Evolutionary conservation across 2,888 invertebrate genomes (phyloP).

Genomic region (Orchesella flavescens): DNA sequence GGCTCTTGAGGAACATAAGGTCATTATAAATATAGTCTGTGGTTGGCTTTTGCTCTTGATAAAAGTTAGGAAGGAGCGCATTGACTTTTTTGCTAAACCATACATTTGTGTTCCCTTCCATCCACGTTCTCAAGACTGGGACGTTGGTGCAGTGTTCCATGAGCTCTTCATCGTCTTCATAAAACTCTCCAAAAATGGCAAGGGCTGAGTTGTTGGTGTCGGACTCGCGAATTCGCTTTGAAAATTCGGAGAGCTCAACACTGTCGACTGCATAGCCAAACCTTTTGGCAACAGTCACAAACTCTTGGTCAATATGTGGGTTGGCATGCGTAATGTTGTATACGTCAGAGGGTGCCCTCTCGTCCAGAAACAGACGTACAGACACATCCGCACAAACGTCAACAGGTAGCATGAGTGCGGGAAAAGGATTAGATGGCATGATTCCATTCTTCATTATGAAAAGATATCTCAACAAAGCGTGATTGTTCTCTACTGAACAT

Average conservation of each 20-base stretch:
- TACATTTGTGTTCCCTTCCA: not conserved
- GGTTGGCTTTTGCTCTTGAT: not conserved
- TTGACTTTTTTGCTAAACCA: conserved; percentile 8
- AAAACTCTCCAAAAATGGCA: conserved; percentile 20
- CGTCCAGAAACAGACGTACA: conserved; percentile 11
- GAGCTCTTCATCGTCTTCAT: conserved; percentile 7
- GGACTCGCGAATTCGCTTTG: not conserved
- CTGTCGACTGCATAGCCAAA: conserved; percentile 33
- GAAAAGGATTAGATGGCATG: conserved; percentile 40
- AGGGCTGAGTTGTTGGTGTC: not conserved
- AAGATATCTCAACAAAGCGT: conserved; percentile 38
- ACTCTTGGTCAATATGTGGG: conserved; percentile 30
- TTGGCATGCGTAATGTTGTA: conserved; percentile 33
- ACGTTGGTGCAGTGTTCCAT: not conserved
- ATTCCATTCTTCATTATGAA: conserved; percentile 28
- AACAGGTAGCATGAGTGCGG: conserved; percentile 30
- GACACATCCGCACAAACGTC: conserved; percentile 21
- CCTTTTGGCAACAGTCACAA: conserved; percentile 19
- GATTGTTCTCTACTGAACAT: conserved; percentile 12
- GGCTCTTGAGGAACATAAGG: not conserved
- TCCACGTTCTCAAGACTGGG: not conserved
- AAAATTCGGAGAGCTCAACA: conserved; percentile 37
- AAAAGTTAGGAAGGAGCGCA: conserved; percentile 3
- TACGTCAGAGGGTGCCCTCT: not conserved
- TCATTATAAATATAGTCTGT: too few species aligned